A percentile compares a stretch with the other conserved stretches of the same genome.
These are phyloP conservation scores for Clunio marinus DNA, from an alignment of 2,888 invertebrate genomes.

Conservation along the genomic window DNA sequence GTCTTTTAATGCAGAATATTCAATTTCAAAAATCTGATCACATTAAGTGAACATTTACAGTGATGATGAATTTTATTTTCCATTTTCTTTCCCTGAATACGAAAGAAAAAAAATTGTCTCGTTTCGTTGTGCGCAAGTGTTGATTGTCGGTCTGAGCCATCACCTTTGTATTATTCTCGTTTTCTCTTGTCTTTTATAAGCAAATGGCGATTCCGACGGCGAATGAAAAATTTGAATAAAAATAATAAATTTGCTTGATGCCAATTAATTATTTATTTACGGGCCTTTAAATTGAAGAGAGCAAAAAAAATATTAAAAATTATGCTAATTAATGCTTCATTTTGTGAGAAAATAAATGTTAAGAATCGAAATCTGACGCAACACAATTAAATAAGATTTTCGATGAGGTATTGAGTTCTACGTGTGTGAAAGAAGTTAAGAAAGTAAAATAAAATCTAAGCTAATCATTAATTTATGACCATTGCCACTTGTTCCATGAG, in stretches of 20 bases:
- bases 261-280: constrained; percentile 23
- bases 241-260: constrained; percentile 14
- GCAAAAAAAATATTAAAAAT: constrained; percentile 30
- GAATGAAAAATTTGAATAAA: neutral
- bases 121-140: constrained; percentile 32
- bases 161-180: too few species aligned
- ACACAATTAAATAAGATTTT: constrained; percentile 8
- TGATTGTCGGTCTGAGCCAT: too few species aligned
- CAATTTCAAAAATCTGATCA: constrained; percentile 19
- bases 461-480: constrained; percentile 21
- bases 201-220: constrained; percentile 39
- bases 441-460: neutral
- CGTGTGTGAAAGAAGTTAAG: neutral
- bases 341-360: constrained; percentile 16
- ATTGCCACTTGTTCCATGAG: constrained; percentile 27
- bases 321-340: constrained; percentile 31
- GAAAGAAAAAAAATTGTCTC: neutral
- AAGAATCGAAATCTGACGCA: neutral
- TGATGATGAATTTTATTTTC: constrained; percentile 1
- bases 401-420: neutral
- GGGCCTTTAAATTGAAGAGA: neutral
- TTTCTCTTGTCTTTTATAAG: neutral
- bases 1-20: neutral
- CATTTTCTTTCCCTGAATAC: neutral
- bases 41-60: constrained; percentile 2